These are phyloP conservation scores for Hydroisotoma schaefferi DNA, from an alignment of 2,888 invertebrate genomes.

Conservation along the genomic window DNA sequence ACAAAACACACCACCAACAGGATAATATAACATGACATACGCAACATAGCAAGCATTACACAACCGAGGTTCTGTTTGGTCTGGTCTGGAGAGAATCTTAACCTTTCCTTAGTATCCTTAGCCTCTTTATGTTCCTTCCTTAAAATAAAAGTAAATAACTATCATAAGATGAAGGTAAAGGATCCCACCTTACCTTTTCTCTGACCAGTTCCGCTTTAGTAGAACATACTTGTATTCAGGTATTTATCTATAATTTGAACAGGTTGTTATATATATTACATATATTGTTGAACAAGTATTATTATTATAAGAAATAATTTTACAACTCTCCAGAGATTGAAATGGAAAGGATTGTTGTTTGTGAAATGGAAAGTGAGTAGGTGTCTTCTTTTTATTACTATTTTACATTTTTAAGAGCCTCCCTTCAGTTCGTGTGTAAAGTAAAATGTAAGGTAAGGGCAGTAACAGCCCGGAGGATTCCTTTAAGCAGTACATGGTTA, in stretches of 20 bases:
- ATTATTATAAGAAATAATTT: not conserved
- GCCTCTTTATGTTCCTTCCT: not conserved
- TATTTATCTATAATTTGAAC: not conserved
- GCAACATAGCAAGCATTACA: no score
- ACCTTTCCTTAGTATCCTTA: not conserved
- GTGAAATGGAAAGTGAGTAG: constrained; percentile 6
- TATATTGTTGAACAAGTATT: not conserved
- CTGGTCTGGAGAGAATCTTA: not conserved
- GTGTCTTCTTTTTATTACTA: not conserved
- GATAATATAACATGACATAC: no score
- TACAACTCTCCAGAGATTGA: constrained; percentile 1
- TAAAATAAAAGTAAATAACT: no score
- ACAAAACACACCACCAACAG: no score
- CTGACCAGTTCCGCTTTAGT: no score
- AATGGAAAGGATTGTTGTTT: not conserved
- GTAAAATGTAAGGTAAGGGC: not conserved
- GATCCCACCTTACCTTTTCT: no score
- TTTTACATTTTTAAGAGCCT: no score
- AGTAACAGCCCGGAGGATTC: not conserved
- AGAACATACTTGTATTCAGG: not conserved
- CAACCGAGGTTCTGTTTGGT: constrained; percentile 2
- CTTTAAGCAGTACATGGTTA: not conserved
- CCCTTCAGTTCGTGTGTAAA: no score
- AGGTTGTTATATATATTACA: not conserved
- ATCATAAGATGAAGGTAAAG: no score